Evolutionary conservation across 2,888 invertebrate species (phyloP), one percentile per base, ranked within the genome.

Genomic region (Andrena chrysosceles): DNA sequence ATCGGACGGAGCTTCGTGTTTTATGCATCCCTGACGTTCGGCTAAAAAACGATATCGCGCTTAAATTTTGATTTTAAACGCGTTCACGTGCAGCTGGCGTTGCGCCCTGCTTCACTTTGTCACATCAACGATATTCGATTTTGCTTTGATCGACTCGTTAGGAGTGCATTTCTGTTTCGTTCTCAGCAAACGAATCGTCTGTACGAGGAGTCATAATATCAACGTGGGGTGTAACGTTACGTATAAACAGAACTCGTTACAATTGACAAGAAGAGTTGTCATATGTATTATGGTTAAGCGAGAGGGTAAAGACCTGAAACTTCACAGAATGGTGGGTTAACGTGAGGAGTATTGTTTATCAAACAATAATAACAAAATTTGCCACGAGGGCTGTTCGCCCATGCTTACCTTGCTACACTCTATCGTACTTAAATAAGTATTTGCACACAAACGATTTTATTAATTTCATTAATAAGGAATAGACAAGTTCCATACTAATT

Each of bases 21-120:
- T 66, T 35, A 48, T 66, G 48, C 29, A 48, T 10, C 56, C 23
- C 23, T 16, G 48, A 49, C 66, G 42, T 64, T 66, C 29, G 4
- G 23, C 5, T 3, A 26, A 66, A 66, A 42, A 66, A 16, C n/a
- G 29, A 29, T 66, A 13, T 49, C 29, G 29, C 23, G 13, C 23
- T 64, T 20, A 13, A 42, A 23, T 13, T 64, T 13, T 23, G 35
- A 63, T 64, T 64, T 42, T 48, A 48, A 23, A 48, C 13, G 23
- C 26, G 10, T 5, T 8, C 26, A 7, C 10, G 48, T 26, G n/a
- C 56, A 23, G 10, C 56, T 10, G 56, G 23, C 16, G 23, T 56
- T 10, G 20, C 10, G 20, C 54, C 20, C 54, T 23, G 20, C 54
- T 7, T 54, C 42, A 16, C 16, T 16, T 42, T 42, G 42, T 1